A percentile compares a stretch with the other conserved stretches of the same genome.
Conservation (phyloP, 2,113 vertebrate species). For the Varanus salvator region DNA sequence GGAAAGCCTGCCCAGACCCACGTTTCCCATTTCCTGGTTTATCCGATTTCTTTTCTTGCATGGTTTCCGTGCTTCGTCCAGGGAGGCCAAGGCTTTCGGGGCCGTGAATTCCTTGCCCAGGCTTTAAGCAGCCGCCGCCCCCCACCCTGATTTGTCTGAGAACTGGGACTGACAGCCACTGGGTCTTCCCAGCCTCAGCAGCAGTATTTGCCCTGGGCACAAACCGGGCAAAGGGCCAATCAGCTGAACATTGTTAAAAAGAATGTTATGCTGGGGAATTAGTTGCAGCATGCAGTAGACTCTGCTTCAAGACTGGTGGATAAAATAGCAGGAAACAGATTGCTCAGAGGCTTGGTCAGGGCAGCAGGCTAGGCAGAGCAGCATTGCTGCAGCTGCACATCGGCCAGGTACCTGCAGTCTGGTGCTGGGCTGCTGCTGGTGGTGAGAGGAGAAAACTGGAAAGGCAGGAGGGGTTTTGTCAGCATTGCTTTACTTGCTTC, state of each 20-base stretch:
- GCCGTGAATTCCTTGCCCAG: background rate
- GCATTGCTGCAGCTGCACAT: too few relatives aligned
- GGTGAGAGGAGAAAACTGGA: background rate
- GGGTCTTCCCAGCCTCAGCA: too few relatives aligned
- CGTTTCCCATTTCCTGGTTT: background rate
- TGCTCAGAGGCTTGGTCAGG: background rate
- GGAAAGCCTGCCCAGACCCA: background rate
- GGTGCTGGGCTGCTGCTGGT: background rate
- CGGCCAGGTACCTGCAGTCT: background rate
- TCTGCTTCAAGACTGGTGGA: background rate
- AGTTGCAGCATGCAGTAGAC: too few relatives aligned
- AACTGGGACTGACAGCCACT: background rate
- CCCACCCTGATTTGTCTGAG: background rate
- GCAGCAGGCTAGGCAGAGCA: background rate
- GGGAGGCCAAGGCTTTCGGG: background rate
- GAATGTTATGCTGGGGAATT: too few relatives aligned
- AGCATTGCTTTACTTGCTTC: background rate
- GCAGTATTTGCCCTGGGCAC: too few relatives aligned
- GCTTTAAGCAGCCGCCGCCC: too few relatives aligned
- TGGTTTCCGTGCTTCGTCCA: background rate
- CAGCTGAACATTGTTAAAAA: background rate
- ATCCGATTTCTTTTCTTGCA: background rate
- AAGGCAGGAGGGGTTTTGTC: background rate
- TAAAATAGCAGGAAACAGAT: background rate
- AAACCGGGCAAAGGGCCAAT: background rate